Evolutionary conservation across 2,888 invertebrate genomes (phyloP).

Genomic region (Xestia ashworthii): DNA sequence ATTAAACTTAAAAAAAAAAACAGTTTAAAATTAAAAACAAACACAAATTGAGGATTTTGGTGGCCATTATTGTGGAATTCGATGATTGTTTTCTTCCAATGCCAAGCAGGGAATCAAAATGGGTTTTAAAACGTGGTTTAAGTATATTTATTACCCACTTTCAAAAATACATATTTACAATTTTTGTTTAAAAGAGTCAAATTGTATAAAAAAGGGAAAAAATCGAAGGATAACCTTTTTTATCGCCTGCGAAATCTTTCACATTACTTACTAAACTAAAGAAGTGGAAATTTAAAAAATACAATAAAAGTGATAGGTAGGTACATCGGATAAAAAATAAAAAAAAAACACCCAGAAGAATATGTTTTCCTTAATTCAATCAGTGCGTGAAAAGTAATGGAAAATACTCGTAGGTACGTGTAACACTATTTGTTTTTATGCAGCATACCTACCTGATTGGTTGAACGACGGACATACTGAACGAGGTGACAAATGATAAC

Average conservation of each 20-base stretch:
- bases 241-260: not conserved
- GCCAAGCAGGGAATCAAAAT: too few relatives aligned
- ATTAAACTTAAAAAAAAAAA: not conserved
- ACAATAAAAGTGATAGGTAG: not conserved
- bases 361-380: not conserved
- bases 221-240: not conserved
- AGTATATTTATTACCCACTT: too few relatives aligned
- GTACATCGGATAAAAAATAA: not conserved
- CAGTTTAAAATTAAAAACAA: not conserved
- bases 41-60: not conserved
- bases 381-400: conserved; percentile 5
- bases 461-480: conserved; percentile 14
- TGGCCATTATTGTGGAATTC: too few relatives aligned
- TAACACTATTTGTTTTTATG: conserved; percentile 1
- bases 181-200: too few relatives aligned
- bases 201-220: not conserved
- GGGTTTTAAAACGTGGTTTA: too few relatives aligned
- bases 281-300: not conserved
- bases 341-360: not conserved
- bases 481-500: not conserved
- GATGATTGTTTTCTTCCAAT: too few relatives aligned
- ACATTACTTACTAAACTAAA: not conserved
- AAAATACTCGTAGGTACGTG: too few relatives aligned
- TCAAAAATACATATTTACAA: too few relatives aligned
- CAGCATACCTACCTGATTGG: not conserved